Percentiles rank a stretch among this genome's conserved stretches.
These are phyloP conservation scores for Dolichotis patagonum DNA, from an alignment of 2,113 vertebrate species.

Conservation along the genomic window DNA sequence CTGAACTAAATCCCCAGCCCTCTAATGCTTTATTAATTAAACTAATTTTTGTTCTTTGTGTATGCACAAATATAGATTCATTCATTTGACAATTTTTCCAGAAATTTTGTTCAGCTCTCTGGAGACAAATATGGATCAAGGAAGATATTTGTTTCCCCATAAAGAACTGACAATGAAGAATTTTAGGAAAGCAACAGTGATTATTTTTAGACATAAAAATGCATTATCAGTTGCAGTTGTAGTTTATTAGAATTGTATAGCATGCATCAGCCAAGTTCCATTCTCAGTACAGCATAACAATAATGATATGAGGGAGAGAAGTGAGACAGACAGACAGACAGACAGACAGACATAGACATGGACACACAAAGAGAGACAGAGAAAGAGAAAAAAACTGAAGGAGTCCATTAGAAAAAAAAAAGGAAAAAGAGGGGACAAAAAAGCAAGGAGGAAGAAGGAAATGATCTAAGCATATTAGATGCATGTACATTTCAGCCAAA, in stretches of 20 bases:
- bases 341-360: too few species aligned
- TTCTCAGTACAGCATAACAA: not conserved
- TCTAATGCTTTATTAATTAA: not conserved
- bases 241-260: not conserved
- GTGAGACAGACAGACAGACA: too few species aligned
- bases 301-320: too few species aligned
- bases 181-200: not conserved
- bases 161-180: not conserved
- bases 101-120: not conserved
- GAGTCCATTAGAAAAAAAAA: too few species aligned
- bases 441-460: too few species aligned
- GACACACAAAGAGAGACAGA: too few species aligned
- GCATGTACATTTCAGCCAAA: too few species aligned
- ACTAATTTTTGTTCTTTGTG: not conserved
- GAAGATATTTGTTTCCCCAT: not conserved
- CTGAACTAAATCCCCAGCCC: too few species aligned
- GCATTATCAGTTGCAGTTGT: not conserved
- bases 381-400: too few species aligned
- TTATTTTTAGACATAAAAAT: not conserved
- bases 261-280: not conserved
- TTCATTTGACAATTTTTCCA: not conserved
- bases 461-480: too few species aligned
- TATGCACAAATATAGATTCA: not conserved
- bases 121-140: not conserved
- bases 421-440: too few species aligned